Percentiles rank a stretch among this genome's conserved stretches.
These are phyloP conservation scores for Yponomeuta plumbellus DNA, from an alignment of 2,888 invertebrate species.

Conservation along the genomic window DNA sequence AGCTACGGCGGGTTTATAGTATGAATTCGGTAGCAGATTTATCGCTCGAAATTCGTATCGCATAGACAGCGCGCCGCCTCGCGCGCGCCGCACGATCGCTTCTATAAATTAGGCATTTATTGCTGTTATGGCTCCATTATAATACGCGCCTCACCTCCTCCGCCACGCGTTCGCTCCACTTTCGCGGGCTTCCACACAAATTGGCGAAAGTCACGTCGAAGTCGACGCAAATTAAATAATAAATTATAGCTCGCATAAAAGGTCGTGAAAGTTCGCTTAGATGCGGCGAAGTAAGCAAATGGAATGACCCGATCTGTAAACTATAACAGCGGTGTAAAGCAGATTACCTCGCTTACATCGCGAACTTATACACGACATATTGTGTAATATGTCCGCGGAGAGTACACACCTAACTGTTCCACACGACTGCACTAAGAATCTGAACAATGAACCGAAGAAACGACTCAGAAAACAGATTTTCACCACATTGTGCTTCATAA, in stretches of 20 bases:
- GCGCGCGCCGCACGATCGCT: not conserved
- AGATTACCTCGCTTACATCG: not conserved
- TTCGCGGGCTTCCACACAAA: not conserved
- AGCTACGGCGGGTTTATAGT: not conserved
- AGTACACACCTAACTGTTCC: not conserved
- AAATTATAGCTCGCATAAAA: not conserved
- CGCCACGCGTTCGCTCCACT: not conserved
- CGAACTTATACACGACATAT: not conserved
- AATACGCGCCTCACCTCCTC: not conserved
- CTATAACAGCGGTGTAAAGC: not conserved
- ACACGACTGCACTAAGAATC: not conserved
- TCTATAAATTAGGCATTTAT: constrained; percentile 2
- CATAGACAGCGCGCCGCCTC: not conserved
- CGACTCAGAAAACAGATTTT: not conserved
- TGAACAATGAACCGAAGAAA: not conserved
- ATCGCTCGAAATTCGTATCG: not conserved
- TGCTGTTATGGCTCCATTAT: constrained; percentile 1
- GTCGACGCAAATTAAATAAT: not conserved
- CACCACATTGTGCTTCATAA: not conserved
- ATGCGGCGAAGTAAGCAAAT: not conserved
- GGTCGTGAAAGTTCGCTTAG: not conserved
- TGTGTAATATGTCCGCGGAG: not conserved
- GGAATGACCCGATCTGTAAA: not conserved
- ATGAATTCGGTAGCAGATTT: constrained; percentile 1
- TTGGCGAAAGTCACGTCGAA: not conserved